Evolutionary conservation across 2,113 vertebrate genomes (phyloP).

Genomic region (Empidonax traillii): DNA sequence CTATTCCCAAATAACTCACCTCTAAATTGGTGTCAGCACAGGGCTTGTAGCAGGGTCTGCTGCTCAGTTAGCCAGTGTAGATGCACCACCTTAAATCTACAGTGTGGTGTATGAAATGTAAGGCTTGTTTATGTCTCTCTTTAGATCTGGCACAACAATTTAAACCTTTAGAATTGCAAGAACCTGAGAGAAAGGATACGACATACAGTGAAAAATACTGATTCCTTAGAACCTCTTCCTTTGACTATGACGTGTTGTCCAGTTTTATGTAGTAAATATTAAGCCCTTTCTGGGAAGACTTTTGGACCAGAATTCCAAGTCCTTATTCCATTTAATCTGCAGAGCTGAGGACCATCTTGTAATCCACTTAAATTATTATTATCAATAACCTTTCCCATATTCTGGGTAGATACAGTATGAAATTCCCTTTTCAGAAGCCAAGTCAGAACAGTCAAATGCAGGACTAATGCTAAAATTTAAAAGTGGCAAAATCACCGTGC

Average conservation of each 20-base stretch:
- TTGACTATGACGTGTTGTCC: neutral
- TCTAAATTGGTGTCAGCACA: neutral
- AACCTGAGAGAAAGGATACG: neutral
- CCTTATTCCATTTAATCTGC: neutral
- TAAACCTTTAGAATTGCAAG: neutral
- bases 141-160: neutral
- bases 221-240: neutral
- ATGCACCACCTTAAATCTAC: neutral
- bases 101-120: too few relatives aligned
- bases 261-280: neutral
- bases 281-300: neutral
- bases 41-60: neutral
- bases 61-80: neutral
- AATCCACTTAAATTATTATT: neutral
- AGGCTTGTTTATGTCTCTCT: neutral
- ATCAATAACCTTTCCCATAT: neutral
- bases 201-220: neutral
- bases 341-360: neutral
- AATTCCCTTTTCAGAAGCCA: neutral
- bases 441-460: neutral
- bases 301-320: neutral
- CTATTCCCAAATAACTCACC: neutral
- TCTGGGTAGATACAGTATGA: neutral
- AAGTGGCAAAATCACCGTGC: neutral
- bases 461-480: neutral